Conservation (phyloP, 2,888 invertebrate genomes). For the Polymixis flavicincta region DNA sequence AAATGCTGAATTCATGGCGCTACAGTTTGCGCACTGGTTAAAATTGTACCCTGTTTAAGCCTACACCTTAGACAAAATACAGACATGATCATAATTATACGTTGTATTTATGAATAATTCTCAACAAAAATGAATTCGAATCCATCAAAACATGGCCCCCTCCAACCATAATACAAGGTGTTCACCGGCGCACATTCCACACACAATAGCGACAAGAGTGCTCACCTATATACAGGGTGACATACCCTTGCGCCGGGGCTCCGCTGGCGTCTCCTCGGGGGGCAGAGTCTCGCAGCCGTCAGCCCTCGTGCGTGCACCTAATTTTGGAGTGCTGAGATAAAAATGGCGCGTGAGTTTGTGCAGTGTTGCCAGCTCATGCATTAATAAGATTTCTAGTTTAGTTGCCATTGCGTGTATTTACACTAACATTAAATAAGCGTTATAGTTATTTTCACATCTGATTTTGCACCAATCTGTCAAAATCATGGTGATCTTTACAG, state of each 20-base stretch:
- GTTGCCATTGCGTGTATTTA: background rate
- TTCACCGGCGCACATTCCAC: constrained; percentile 51
- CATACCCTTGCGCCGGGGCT: constrained; percentile 84
- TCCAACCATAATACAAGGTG: constrained; percentile 17
- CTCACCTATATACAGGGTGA: constrained; percentile 73
- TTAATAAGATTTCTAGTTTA: background rate
- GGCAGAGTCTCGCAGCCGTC: constrained; percentile 83
- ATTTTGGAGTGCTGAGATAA: constrained; percentile 77
- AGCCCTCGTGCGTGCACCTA: constrained; percentile 84
- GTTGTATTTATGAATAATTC: background rate
- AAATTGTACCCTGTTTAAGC: no score
- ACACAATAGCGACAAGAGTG: constrained; percentile 61
- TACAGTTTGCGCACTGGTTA: no score
- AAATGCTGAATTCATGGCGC: no score
- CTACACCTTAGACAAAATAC: background rate
- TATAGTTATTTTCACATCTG: background rate
- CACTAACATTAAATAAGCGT: background rate
- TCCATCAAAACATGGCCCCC: constrained; percentile 16
- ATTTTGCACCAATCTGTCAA: background rate
- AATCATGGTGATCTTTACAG: background rate
- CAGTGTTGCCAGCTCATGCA: constrained; percentile 34
- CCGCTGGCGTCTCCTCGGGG: constrained; percentile 68
- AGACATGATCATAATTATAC: background rate
- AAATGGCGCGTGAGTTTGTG: constrained; percentile 45
- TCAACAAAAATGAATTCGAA: background rate